These are phyloP conservation scores for Callopanchax toddi DNA, from an alignment of 2,113 vertebrate genomes.

Conservation along the genomic window DNA sequence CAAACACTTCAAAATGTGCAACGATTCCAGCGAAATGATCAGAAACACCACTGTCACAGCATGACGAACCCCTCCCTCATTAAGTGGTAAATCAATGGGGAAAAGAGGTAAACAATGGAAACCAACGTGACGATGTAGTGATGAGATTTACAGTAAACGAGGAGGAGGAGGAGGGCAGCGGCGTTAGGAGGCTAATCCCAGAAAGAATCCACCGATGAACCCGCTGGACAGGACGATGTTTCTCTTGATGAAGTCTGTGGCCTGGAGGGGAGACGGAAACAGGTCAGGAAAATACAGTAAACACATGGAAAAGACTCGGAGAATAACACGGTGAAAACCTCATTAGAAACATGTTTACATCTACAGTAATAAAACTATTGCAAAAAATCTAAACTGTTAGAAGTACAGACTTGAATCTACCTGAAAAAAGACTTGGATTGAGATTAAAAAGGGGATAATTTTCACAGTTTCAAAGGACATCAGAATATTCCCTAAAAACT, in stretches of 20 bases:
- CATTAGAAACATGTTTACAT: too few species aligned
- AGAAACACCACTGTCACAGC: too few species aligned
- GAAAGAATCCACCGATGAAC: constrained; percentile 95
- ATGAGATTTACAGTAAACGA: constrained; percentile 43
- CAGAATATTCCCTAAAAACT: too few species aligned
- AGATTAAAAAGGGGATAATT: too few species aligned
- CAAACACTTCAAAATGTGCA: constrained; percentile 1
- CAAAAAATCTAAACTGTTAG: too few species aligned
- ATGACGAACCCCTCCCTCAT: not conserved
- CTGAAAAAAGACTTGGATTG: too few species aligned
- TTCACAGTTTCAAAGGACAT: too few species aligned
- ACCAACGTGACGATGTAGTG: constrained; percentile 20
- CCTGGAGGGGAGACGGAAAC: constrained; percentile 74
- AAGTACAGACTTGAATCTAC: too few species aligned
- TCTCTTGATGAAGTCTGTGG: constrained; percentile 95
- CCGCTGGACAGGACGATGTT: constrained; percentile 97
- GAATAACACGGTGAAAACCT: too few species aligned
- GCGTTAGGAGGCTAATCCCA: constrained; percentile 91
- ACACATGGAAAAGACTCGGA: too few species aligned
- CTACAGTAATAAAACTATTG: too few species aligned
- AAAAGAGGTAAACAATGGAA: constrained; percentile 28
- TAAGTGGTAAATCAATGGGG: not conserved
- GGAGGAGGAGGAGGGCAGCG: not conserved
- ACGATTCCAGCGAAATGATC: not conserved
- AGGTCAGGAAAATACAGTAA: not conserved